Evolutionary conservation across 2,888 invertebrate genomes (phyloP), one percentile per base, ranked within the genome.

Genomic region (Exocentrus adspersus): DNA sequence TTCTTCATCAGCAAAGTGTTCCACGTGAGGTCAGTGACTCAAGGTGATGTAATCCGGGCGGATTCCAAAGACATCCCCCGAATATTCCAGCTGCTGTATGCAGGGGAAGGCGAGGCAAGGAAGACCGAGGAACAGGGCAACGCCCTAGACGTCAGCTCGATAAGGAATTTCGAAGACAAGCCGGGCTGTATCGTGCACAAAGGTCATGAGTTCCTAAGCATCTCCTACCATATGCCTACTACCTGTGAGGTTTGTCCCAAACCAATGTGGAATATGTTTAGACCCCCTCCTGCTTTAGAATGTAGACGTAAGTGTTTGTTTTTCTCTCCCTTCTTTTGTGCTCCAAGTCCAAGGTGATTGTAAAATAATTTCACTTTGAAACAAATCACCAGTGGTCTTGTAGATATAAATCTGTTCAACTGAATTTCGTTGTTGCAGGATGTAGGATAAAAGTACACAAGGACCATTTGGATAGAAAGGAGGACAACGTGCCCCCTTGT

Each of bases 21-120:
- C 87, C 98, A 98, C 86, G 98, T 98, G 74, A 91, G 98, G 72
- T 94, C 96, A 66, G 98, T 99, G 73, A 98, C 98, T 68, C 98
- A 98, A 84, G 98, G 98, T 77, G 99, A 99, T 87, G 98, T 98
- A 77, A 97, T 98, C 82, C 91, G 98, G 81, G 98, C 97, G 60
- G 97, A 98, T 87, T 95, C 97, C 83, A 96, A 95, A 89, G 97
- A 98, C 87, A 97, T 99, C 85, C 98, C 98, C 77, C 92, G 97
- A 84, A 99, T 99, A 85, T 98, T 99, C 86, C 89, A 97, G 87
- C 87, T 98, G 79, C 85, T 98, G 78, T 98, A 98, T 84, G 97
- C 98, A 70, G 97, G 97, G 67, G 97, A 98, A 86, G 97, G 97
- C 57, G 97, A 97, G 84, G 93, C 93, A 70, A 86, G 93, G 66